Conservation (phyloP, 2,113 vertebrate species). For the Anguilla japonica region DNA sequence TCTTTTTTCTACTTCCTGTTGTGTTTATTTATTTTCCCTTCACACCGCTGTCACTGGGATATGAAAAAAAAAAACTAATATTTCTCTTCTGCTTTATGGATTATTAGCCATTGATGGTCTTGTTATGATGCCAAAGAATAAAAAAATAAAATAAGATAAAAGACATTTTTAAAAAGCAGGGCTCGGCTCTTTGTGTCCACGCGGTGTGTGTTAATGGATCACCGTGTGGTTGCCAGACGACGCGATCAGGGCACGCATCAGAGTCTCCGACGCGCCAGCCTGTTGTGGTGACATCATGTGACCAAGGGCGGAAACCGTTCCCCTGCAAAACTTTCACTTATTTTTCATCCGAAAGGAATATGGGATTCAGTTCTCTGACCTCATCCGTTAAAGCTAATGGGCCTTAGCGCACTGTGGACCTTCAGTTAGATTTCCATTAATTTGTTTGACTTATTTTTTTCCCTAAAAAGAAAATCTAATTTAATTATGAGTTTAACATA, state of each 20-base stretch:
- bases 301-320: slow-evolving; percentile 29
- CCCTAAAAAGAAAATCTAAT: not conserved
- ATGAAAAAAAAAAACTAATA: slow-evolving; percentile 50
- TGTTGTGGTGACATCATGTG: not conserved
- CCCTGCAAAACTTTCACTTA: slow-evolving; percentile 36
- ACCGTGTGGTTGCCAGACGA: slow-evolving; percentile 16
- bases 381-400: slow-evolving; percentile 42
- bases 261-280: not conserved
- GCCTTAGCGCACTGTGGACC: slow-evolving; percentile 41
- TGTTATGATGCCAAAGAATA: slow-evolving; percentile 45
- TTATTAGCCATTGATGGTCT: slow-evolving; percentile 60
- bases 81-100: slow-evolving; percentile 47
- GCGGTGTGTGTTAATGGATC: slow-evolving; percentile 52
- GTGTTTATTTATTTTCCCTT: slow-evolving; percentile 17
- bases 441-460: not conserved
- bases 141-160: slow-evolving; percentile 43
- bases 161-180: slow-evolving; percentile 30
- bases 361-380: slow-evolving; percentile 28
- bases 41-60: slow-evolving; percentile 46
- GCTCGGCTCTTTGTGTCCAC: slow-evolving; percentile 37
- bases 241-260: not conserved
- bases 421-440: not conserved
- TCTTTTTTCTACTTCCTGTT: not conserved
- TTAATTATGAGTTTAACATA: not conserved
- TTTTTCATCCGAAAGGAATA: slow-evolving; percentile 20